Conservation (phyloP, 2,888 invertebrate species). For the Liopterus haemorrhoidalis region DNA sequence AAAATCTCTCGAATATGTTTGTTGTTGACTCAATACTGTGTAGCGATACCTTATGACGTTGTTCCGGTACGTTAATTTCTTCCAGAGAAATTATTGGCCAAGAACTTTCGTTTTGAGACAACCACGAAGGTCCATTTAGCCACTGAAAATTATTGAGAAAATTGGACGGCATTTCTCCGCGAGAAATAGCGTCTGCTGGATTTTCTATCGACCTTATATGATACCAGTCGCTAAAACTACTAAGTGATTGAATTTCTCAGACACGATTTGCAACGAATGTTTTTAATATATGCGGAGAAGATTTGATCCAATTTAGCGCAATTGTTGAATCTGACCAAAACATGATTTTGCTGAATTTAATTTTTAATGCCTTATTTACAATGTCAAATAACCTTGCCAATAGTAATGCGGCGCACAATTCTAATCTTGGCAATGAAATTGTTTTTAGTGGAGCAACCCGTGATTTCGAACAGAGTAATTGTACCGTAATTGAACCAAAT, state of each 20-base stretch:
- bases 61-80: too few species aligned
- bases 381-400: conserved; percentile 1
- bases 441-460: conserved; percentile 8
- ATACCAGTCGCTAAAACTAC: conserved; percentile 1
- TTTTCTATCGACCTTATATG: conserved; percentile 7
- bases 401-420: conserved; percentile 6
- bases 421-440: conserved; percentile 3
- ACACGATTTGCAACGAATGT: conserved; percentile 11
- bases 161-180: too few species aligned
- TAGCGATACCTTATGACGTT: too few species aligned
- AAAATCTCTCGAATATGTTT: too few species aligned
- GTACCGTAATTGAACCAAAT: too few species aligned
- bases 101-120: too few species aligned
- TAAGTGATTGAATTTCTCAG: background rate
- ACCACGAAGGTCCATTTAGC: too few species aligned
- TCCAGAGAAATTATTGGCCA: too few species aligned
- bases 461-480: conserved; percentile 12
- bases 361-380: background rate
- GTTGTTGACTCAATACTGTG: too few species aligned
- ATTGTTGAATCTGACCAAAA: conserved; percentile 10
- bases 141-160: too few species aligned
- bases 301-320: conserved; percentile 5
- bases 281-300: conserved; percentile 3
- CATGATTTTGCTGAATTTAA: background rate
- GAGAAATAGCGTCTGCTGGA: conserved; percentile 8